Evolutionary conservation across 2,797 vertebrate species (phyloP).

Genomic region (Gallinago nigripennis): DNA sequence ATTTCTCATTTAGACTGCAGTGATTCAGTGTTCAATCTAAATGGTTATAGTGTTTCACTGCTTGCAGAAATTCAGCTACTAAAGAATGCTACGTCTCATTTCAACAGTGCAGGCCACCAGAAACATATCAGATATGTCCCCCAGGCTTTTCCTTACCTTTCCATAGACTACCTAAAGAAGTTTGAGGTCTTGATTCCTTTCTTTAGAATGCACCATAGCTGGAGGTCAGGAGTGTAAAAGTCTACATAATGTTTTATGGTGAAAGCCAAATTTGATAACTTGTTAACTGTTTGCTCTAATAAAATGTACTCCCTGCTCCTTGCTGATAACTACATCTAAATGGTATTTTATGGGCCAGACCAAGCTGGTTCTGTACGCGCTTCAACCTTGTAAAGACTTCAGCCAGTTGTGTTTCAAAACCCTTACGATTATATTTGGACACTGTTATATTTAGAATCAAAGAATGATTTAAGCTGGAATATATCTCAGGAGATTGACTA

Average conservation of each 20-base stretch:
- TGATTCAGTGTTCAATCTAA: neutral
- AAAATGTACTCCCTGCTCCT: neutral
- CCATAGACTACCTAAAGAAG: neutral
- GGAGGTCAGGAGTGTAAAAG: neutral
- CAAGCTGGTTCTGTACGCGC: neutral
- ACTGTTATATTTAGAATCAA: neutral
- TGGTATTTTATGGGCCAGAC: neutral
- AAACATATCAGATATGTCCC: neutral
- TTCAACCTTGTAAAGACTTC: neutral
- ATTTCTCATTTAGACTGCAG: constrained; percentile 33
- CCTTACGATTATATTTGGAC: neutral
- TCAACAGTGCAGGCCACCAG: neutral
- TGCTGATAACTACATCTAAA: neutral
- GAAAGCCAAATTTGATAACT: neutral
- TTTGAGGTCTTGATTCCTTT: neutral
- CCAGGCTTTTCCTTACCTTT: neutral
- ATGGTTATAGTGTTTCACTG: neutral
- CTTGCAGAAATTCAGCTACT: neutral
- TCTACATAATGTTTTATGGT: neutral
- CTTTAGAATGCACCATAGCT: neutral
- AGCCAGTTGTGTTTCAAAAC: neutral
- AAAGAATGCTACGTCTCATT: neutral
- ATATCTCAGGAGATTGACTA: neutral
- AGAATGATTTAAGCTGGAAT: neutral
- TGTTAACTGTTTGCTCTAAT: neutral